A percentile compares a stretch with the other conserved stretches of the same genome.
Conservation (phyloP, 2,797 vertebrate species). For the Rhincodon typus region DNA sequence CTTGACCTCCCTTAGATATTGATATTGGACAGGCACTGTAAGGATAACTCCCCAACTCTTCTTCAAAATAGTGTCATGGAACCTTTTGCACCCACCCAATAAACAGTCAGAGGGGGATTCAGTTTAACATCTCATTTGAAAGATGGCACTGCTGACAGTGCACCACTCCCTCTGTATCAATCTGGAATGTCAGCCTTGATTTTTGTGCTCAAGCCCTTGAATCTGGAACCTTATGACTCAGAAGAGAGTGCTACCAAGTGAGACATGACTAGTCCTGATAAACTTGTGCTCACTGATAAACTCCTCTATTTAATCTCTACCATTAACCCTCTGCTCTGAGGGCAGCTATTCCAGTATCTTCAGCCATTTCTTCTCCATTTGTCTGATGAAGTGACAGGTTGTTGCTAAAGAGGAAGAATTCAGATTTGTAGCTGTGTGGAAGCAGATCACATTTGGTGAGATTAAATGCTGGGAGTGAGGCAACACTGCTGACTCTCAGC, state of each 20-base stretch:
- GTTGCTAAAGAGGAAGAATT: neutral
- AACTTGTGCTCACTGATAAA: neutral
- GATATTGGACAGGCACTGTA: neutral
- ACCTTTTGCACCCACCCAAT: neutral
- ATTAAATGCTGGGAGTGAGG: neutral
- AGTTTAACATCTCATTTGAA: neutral
- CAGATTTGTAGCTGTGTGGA: neutral
- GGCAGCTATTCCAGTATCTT: neutral
- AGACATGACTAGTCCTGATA: neutral
- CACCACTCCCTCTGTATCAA: rapidly evolving
- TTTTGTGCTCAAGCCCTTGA: neutral
- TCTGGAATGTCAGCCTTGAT: neutral
- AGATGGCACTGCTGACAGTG: neutral
- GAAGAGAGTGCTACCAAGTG: neutral
- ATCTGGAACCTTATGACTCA: neutral
- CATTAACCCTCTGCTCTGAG: neutral
- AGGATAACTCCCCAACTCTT: neutral
- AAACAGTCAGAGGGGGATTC: too few species aligned
- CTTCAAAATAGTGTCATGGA: neutral
- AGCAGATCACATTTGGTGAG: neutral
- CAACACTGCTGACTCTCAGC: neutral
- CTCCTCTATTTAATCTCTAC: neutral
- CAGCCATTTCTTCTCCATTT: neutral
- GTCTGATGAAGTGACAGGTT: neutral
- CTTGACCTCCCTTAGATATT: too few species aligned